Evolutionary conservation across 2,113 vertebrate species (phyloP), one percentile per base, ranked within the genome.

Genomic region (Columbina picui): DNA sequence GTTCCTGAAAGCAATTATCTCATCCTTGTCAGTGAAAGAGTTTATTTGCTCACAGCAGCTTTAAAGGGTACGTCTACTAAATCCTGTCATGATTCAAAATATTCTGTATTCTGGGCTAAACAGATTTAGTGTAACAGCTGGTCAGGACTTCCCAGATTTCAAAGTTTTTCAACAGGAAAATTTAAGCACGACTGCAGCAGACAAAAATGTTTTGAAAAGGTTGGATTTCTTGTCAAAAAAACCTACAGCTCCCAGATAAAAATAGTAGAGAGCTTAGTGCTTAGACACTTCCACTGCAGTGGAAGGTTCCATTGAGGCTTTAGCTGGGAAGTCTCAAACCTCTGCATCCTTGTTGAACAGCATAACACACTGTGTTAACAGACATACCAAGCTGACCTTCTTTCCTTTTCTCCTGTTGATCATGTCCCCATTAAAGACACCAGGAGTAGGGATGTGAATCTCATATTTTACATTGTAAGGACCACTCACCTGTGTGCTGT

Each of bases 371-470:
- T 26, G 2, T 26, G 19, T 30, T 69, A 45, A 8, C 29, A 49
- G 14, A 36, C 5, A 17, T 10, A 7, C 2, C 50, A 53, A 70
- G 16, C 4, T 0, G 0, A 29, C 7, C 22, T 47, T 9, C 14
- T 43, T 8, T 18, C 3, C 1, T 0, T 63, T 49, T 29, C 4
- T 63, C 18, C 5, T 1, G 1, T 7, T 25, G 10, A 9, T 41
- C 19, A 41, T 34, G 15, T 55, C 27, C 16, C 7, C 50, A 1
- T 41, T 60, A 41, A 69, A 47, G 29, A 18, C 7, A 49, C 26
- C 16, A 3, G 18, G 21, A 26, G 29, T 7, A 57, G 13, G 13
- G 18, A 21, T 1, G 3, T 14, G 12, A 45, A 52, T 32, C 47
- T 67, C 29, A 52, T n/a, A 3, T 36, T 75, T 75, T 36, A n/a